Evolutionary conservation across 2,888 invertebrate species (phyloP), one percentile per base, ranked within the genome.

Genomic region (Dusona sp.): DNA sequence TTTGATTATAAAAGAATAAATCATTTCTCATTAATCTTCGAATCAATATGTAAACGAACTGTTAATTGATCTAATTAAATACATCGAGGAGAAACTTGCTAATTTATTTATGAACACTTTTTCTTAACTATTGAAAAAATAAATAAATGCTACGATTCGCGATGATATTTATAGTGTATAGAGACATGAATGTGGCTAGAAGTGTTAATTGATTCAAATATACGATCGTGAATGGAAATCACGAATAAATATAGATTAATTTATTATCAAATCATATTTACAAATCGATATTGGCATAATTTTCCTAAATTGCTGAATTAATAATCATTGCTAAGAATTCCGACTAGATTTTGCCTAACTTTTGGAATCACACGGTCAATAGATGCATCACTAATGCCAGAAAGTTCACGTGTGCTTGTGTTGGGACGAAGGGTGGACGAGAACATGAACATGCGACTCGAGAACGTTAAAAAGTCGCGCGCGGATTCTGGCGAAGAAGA

Each of bases 401-500:
- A 57, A 61, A 77, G 36, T 51, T 48, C 22, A 65, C 36, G 68
- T 64, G 38, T 51, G 36, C 19, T 42, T 57, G 45, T 61, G 25
- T 73, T 54, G 22, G 38, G 29, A 38, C 48, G 73, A 48, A 73
- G 67, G 78, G 79, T 54, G 72, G 33, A 74, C 57, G 85, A 68
- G 74, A 81, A 85, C 85, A 79, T 78, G 85, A 82, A 78, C 78
- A 85, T 81, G 78, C 67, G 78, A 79, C 57, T 70, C 25, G 85
- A 82, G 83, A 88, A 88, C 86, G 85, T 88, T 88, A 88, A 88
- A 88, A 87, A 87, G 87, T 86, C 88, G 86, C 88, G 83, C 82
- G 68, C 42, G 25, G 73, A 33, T 65, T 75, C 72, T 45, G 67
- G 85, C 72, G 72, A 75, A 68, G 61, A 33, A 61, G 67, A 77